A percentile compares a stretch with the other conserved stretches of the same genome.
phyloP scores from a whole-genome alignment of 1,140 invertebrate species.

The Mizuhopecten yessoensis region DNA sequence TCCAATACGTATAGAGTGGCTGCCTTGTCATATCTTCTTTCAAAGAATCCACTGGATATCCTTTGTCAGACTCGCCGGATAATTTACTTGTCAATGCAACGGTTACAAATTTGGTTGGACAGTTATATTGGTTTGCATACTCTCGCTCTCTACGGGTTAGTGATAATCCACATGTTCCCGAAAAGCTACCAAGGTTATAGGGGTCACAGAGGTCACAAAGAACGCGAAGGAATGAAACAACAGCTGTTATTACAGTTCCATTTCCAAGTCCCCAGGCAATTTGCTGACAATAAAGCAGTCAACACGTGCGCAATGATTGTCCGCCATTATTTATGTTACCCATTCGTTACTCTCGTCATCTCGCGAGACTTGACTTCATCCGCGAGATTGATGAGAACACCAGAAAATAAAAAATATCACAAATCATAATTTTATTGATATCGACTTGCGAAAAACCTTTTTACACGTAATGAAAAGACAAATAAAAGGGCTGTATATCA shows the following conservation, averaged over 20 bases:
- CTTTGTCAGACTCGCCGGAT: neutral
- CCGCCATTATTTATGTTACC: neutral
- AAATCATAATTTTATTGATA: constrained; percentile 8
- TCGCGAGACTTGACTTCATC: constrained; percentile 23
- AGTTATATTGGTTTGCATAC: neutral
- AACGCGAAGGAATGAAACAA: neutral
- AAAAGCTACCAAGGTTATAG: neutral
- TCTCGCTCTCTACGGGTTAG: neutral
- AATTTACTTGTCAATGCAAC: neutral
- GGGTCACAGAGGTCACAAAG: neutral
- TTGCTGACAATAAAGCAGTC: neutral
- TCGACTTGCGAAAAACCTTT: neutral
- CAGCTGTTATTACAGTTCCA: neutral
- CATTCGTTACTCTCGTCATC: neutral
- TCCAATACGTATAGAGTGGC: too few relatives aligned
- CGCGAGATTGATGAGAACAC: neutral
- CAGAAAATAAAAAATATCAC: neutral
- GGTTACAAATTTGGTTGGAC: neutral
- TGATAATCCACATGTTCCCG: neutral
- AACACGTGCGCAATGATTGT: neutral
- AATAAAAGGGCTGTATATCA: neutral
- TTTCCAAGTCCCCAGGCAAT: neutral
- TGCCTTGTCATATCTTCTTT: too few relatives aligned
- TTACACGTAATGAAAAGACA: neutral
- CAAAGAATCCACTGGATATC: too few relatives aligned